phyloP scores from a whole-genome alignment of 37 sponge, comb jelly and placozoan genomes.

The Beroe ovata region DNA sequence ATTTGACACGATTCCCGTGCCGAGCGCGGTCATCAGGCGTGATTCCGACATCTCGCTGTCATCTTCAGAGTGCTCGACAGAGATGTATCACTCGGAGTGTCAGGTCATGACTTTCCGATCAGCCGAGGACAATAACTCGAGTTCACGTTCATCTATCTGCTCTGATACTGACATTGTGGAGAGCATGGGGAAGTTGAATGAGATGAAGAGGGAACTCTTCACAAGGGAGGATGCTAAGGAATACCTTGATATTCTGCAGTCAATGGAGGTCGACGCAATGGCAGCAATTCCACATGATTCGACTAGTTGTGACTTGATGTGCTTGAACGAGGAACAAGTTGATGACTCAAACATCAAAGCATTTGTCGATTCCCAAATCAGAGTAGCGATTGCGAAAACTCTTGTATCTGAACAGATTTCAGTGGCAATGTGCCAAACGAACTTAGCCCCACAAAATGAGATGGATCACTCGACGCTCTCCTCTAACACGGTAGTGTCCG shows the following conservation, averaged over 20 bases:
- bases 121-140: background rate
- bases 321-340: background rate
- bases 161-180: constrained; percentile 1
- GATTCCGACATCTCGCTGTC: background rate
- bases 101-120: background rate
- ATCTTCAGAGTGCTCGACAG: background rate
- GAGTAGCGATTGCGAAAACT: constrained; percentile 2
- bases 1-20: background rate
- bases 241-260: background rate
- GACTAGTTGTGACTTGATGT: background rate
- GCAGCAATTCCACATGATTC: background rate
- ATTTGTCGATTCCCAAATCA: constrained; percentile 30
- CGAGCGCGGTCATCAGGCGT: background rate
- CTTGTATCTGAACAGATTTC: background rate
- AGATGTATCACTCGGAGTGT: background rate
- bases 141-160: background rate
- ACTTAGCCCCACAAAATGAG: background rate
- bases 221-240: background rate
- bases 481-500: background rate
- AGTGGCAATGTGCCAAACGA: background rate
- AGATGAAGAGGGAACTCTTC: background rate
- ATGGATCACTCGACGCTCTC: background rate
- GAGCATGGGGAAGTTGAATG: background rate
- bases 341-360: background rate
- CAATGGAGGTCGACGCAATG: background rate